Evolutionary conservation across 2,797 vertebrate species (phyloP).

Genomic region (Sparus aurata): DNA sequence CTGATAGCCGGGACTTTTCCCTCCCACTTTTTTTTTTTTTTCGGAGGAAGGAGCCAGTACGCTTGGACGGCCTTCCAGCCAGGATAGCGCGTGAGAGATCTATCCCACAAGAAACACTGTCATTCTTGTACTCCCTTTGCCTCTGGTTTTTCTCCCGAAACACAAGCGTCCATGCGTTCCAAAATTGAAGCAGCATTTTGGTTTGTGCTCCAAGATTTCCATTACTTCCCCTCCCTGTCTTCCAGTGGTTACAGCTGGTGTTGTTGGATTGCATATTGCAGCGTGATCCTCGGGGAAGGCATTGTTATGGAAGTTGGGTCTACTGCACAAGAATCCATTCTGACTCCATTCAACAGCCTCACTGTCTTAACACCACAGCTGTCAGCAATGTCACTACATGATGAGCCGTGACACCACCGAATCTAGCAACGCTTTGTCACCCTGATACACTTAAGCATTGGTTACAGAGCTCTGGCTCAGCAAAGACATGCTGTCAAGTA

Average conservation of each 20-base stretch:
- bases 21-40: constrained; percentile 51
- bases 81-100: constrained; percentile 68
- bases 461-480: constrained; percentile 78
- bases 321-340: constrained; percentile 73
- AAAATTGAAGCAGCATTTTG: constrained; percentile 76
- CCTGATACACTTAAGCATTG: constrained; percentile 85
- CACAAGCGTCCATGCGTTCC: constrained; percentile 71
- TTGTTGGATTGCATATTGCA: constrained; percentile 77
- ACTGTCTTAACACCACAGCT: constrained; percentile 81
- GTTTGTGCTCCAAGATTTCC: constrained; percentile 76
- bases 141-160: constrained; percentile 78
- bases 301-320: constrained; percentile 83
- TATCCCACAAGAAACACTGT: constrained; percentile 77
- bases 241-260: constrained; percentile 82
- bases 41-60: constrained; percentile 64
- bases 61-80: constrained; percentile 71
- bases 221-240: constrained; percentile 72
- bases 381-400: constrained; percentile 83
- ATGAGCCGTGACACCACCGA: constrained; percentile 82
- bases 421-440: constrained; percentile 84
- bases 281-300: constrained; percentile 69
- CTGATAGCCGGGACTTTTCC: constrained; percentile 72
- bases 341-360: constrained; percentile 79
- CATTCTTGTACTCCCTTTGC: constrained; percentile 75
- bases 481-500: constrained; percentile 83